These are phyloP conservation scores for Brachypterus glaber DNA, from an alignment of 2,888 invertebrate species.

Conservation along the genomic window DNA sequence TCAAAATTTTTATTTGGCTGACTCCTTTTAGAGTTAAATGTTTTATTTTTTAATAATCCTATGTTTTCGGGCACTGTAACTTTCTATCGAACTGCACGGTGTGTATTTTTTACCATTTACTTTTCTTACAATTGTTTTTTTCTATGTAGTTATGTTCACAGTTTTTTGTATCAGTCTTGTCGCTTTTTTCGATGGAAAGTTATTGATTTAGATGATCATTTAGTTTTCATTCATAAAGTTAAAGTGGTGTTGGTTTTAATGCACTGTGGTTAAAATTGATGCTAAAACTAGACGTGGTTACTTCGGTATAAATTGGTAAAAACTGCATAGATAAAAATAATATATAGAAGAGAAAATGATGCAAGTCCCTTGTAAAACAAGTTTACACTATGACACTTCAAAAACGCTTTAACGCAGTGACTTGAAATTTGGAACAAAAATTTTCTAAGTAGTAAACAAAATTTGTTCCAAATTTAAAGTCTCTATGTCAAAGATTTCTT, in stretches of 20 bases:
- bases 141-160: conserved; percentile 29
- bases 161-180: conserved; percentile 27
- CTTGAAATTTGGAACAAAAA: no score
- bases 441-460: no score
- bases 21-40: no score
- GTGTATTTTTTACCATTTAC: conserved; percentile 16
- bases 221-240: conserved; percentile 18
- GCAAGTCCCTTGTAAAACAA: no score
- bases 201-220: conserved; percentile 33
- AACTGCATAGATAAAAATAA: not conserved
- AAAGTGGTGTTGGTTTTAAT: no score
- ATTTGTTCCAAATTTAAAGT: no score
- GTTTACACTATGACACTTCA: no score
- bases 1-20: not conserved
- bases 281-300: no score
- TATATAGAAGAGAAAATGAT: conserved; percentile 3
- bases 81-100: conserved; percentile 35
- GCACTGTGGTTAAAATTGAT: no score
- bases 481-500: no score
- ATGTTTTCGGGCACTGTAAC: conserved; percentile 32
- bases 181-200: conserved; percentile 36
- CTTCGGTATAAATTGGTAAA: not conserved
- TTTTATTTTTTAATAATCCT: conserved; percentile 9
- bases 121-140: conserved; percentile 21
- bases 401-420: no score